A percentile compares a stretch with the other conserved stretches of the same genome.
Conservation (phyloP, 2,888 invertebrate genomes). For the Stenotaenia linearis region DNA sequence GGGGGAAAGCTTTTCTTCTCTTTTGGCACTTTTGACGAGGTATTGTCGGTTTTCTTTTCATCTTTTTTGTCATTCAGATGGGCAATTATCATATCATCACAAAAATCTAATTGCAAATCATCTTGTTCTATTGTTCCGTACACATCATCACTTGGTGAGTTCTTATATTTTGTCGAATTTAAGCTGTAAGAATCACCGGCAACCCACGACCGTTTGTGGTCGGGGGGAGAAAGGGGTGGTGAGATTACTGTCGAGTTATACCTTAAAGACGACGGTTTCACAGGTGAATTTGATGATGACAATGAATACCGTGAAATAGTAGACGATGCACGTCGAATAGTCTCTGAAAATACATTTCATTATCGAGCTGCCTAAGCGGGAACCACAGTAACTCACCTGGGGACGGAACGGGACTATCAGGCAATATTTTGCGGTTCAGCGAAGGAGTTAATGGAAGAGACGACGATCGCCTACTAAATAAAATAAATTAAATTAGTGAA, state of each 20-base stretch:
- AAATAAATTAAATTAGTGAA: background rate
- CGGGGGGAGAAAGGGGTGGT: conserved; percentile 6
- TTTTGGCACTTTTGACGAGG: conserved; percentile 11
- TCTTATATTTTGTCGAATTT: background rate
- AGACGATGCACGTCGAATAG: background rate
- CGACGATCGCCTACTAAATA: background rate
- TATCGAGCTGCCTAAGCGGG: too few species aligned
- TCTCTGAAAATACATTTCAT: conserved; percentile 19
- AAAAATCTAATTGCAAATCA: conserved; percentile 28
- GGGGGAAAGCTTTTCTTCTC: background rate
- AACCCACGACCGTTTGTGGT: background rate
- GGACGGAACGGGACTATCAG: conserved; percentile 34
- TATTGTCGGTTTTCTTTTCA: background rate
- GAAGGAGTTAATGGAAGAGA: conserved; percentile 10
- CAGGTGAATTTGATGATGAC: background rate
- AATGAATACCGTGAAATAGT: background rate
- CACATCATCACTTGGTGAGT: background rate
- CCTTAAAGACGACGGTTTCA: conserved; percentile 13
- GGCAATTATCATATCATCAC: conserved; percentile 24
- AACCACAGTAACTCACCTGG: too few species aligned
- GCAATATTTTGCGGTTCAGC: background rate
- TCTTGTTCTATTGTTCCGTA: background rate
- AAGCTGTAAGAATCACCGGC: background rate
- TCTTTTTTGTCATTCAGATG: background rate
- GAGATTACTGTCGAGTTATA: background rate